Base-by-base conservation (phyloP, 2,888 invertebrate species). In the Lepidonotus clava region DNA sequence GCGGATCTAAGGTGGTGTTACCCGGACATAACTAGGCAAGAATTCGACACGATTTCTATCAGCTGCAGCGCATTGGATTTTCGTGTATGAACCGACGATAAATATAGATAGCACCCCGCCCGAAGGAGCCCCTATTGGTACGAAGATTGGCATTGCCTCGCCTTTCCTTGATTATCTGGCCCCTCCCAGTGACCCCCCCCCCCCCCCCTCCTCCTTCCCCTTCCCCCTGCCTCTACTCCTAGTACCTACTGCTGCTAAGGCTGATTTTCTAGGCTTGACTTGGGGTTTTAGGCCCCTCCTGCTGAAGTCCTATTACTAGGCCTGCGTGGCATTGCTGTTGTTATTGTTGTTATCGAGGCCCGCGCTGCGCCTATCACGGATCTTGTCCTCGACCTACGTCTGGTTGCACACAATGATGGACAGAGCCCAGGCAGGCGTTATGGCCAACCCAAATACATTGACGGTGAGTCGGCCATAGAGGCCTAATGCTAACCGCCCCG, bases 401-500 rank as follows among this genome's bases (percentile, higher is more conserved):
- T 71, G 71, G 71, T 71, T 71, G 36, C 71, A 71, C 71, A 71
- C 38, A 71, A 71, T 71, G 71, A 71, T 71, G 71, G 38, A 71
- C 71, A 71, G 21, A 71, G 38, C 71, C n/a, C 71, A 71, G 14
- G 71, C 5, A 71, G 38, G 71, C 71, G 71, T 71, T 18, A 71
- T 71, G 71, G 71, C 34, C 71, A 38, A 38, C 71, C 71, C 38
- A 38, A 71, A 71, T 71, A 36, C 71, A 71, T 71, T 71, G 36
- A 71, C 71, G 38, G 71, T n/a, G n/a, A 18, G 36, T 21, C 71
- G 8, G 71, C 38, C 21, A 71, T 71, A 71, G 71, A 71, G 71
- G 71, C 71, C 34, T 71, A 71, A 71, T 71, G 71, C 71, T 71
- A 71, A 71, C 71, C 71, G 21, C 34, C 71, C 34, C 56, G 24